These are phyloP conservation scores for Burhinus oedicnemus DNA, from an alignment of 2,113 vertebrate species.

Conservation along the genomic window DNA sequence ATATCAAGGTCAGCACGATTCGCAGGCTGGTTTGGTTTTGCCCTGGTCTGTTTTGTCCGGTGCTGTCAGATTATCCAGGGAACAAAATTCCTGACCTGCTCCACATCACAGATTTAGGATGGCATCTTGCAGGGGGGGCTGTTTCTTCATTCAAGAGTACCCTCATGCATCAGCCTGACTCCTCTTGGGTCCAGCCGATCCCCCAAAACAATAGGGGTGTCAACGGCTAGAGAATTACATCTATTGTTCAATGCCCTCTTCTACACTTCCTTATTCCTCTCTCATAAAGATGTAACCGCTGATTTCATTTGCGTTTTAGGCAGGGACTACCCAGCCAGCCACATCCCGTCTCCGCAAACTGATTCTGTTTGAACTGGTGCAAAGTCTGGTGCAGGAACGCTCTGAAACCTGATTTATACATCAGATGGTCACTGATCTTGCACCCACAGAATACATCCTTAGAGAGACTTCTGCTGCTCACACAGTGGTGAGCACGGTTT, in stretches of 20 bases:
- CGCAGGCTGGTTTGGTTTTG: background rate
- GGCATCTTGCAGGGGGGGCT: background rate
- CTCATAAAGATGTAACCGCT: background rate
- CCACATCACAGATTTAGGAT: background rate
- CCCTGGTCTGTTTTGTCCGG: background rate
- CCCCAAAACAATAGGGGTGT: background rate
- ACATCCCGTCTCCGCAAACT: background rate
- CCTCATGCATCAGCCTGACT: accelerated
- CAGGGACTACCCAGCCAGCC: background rate
- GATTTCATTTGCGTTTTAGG: background rate
- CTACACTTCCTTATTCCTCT: background rate
- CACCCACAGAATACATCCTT: background rate
- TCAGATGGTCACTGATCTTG: background rate
- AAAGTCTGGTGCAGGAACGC: background rate
- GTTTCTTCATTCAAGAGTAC: background rate
- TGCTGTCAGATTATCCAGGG: background rate
- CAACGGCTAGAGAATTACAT: background rate
- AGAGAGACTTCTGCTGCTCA: background rate
- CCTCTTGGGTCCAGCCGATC: background rate
- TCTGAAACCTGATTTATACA: background rate
- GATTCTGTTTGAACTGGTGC: background rate
- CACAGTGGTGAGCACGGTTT: background rate
- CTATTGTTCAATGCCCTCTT: background rate
- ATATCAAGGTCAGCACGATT: background rate
- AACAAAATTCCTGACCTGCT: background rate